These are phyloP conservation scores for Mesopsocus fuscifrons DNA, from an alignment of 2,888 invertebrate genomes.

Conservation along the genomic window DNA sequence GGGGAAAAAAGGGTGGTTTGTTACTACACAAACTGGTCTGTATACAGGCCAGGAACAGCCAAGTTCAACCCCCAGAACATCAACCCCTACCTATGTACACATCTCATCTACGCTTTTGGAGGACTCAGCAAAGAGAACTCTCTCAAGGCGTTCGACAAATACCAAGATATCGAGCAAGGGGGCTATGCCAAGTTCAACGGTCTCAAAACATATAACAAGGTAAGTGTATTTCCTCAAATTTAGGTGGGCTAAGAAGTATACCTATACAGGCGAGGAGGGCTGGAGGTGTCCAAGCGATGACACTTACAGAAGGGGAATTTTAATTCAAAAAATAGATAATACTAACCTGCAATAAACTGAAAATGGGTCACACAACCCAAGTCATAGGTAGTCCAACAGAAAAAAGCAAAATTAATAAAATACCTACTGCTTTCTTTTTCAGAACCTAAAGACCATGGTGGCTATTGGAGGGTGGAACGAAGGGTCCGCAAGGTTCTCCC, in stretches of 20 bases:
- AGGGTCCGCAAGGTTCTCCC: constrained; percentile 69
- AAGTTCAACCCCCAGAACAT: constrained; percentile 86
- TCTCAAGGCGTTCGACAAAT: constrained; percentile 82
- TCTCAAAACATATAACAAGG: constrained; percentile 76
- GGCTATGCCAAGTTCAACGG: constrained; percentile 89
- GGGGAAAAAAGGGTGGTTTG: constrained; percentile 64
- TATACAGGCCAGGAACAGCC: constrained; percentile 75
- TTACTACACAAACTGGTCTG: constrained; percentile 89
- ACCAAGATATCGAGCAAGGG: constrained; percentile 90
- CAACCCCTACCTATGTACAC: constrained; percentile 85
- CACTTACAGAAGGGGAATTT: too few species aligned
- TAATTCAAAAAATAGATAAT: too few species aligned
- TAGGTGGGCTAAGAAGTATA: not conserved
- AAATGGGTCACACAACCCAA: too few species aligned
- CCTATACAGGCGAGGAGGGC: too few species aligned
- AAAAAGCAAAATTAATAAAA: not conserved
- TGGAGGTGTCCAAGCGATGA: too few species aligned
- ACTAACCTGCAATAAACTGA: too few species aligned
- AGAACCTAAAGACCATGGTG: constrained; percentile 66
- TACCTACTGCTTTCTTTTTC: not conserved
- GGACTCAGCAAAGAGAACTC: constrained; percentile 83
- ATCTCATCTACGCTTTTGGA: constrained; percentile 83
- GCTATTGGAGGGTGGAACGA: constrained; percentile 93
- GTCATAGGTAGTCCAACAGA: not conserved
- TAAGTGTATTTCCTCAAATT: not conserved